These are phyloP conservation scores for Chaetodon auriga DNA, from an alignment of 2,113 vertebrate genomes.

Conservation along the genomic window DNA sequence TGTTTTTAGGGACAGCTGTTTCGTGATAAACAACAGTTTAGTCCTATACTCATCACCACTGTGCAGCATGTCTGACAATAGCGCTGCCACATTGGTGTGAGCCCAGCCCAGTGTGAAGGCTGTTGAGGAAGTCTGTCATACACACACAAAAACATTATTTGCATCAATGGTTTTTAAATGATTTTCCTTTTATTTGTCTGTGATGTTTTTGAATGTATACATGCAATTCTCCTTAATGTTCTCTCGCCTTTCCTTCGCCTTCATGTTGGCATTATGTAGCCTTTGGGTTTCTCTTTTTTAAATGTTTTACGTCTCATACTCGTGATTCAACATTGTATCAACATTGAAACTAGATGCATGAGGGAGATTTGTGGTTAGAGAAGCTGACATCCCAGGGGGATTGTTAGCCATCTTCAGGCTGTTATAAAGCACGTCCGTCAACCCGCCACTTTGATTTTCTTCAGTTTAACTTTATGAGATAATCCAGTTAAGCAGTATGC, in stretches of 20 bases:
- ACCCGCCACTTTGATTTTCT: slow-evolving; percentile 63
- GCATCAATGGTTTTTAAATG: neutral
- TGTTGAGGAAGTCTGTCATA: neutral
- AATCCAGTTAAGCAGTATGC: slow-evolving; percentile 68
- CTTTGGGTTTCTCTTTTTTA: neutral
- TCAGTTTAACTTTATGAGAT: slow-evolving; percentile 25
- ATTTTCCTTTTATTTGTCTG: neutral
- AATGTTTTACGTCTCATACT: neutral
- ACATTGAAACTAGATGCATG: slow-evolving; percentile 55
- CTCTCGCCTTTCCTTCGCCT: neutral
- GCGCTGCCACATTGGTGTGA: too few relatives aligned
- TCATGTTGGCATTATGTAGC: neutral
- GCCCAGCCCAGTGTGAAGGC: neutral
- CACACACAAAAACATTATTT: neutral
- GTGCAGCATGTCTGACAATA: too few relatives aligned
- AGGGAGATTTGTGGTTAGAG: slow-evolving; percentile 70
- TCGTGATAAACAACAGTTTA: too few relatives aligned
- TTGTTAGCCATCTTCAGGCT: slow-evolving; percentile 42
- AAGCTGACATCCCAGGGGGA: slow-evolving; percentile 76
- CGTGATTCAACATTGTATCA: slow-evolving; percentile 3
- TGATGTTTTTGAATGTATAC: neutral
- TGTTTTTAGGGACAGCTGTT: too few relatives aligned
- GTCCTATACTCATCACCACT: too few relatives aligned
- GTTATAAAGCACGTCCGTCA: slow-evolving; percentile 76
- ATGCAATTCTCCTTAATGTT: neutral